Evolutionary conservation across 2,797 vertebrate species (phyloP).

Genomic region (Scyliorhinus canicula): DNA sequence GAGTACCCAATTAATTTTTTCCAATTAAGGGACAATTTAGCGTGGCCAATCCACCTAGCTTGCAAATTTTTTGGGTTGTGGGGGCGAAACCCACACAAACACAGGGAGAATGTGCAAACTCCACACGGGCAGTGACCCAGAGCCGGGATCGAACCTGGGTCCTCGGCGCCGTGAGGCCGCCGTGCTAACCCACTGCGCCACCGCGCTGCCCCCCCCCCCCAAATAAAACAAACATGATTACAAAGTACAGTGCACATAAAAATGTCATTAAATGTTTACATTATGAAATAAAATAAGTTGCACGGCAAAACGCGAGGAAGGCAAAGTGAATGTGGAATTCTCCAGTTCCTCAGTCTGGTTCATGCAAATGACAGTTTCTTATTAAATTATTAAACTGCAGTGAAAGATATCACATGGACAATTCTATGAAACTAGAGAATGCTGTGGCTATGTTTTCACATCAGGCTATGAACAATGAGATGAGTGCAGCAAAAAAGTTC

Average conservation of each 20-base stretch:
- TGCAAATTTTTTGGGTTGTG: too few species aligned
- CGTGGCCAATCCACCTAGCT: too few species aligned
- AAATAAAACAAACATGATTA: neutral
- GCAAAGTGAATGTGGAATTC: neutral
- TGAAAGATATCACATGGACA: slow-evolving; percentile 3
- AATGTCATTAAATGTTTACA: neutral
- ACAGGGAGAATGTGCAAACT: too few species aligned
- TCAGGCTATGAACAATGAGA: neutral
- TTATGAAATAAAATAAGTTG: neutral
- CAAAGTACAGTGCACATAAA: neutral
- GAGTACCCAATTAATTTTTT: too few species aligned
- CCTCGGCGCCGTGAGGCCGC: too few species aligned
- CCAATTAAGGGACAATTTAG: too few species aligned
- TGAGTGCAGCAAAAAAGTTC: slow-evolving; percentile 37
- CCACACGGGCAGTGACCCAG: too few species aligned
- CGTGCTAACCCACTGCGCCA: too few species aligned
- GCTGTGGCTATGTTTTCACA: neutral
- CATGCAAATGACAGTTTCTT: neutral
- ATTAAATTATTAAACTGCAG: slow-evolving; percentile 25
- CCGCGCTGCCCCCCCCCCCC: too few species aligned
- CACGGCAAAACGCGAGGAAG: neutral
- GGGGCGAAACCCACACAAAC: too few species aligned
- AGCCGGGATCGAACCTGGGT: too few species aligned
- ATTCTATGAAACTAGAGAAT: neutral
- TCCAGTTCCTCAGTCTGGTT: neutral